phyloP scores from a whole-genome alignment of 2,113 vertebrate genomes.

The Platysternon megacephalum region DNA sequence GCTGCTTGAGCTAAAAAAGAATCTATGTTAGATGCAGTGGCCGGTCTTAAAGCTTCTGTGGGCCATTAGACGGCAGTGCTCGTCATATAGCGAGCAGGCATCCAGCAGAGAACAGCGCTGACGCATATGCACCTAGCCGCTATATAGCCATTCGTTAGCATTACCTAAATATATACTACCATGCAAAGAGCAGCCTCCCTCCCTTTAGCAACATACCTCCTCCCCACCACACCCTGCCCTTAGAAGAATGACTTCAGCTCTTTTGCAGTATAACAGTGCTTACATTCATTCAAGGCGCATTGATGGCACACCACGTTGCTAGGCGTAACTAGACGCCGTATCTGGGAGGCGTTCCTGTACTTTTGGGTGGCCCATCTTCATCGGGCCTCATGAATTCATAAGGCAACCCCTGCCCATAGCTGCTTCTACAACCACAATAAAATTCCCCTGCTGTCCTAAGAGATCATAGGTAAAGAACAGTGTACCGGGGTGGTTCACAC shows the following conservation, averaged over 20 bases:
- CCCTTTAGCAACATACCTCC: conserved; percentile 71
- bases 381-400: conserved; percentile 20
- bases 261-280: conserved; percentile 12
- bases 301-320: not conserved
- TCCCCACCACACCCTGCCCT: conserved; percentile 73
- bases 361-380: not conserved
- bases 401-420: conserved; percentile 71
- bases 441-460: conserved; percentile 47
- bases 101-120: conserved; percentile 67
- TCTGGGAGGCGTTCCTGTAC: conserved; percentile 51
- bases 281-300: not conserved
- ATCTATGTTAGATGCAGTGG: conserved; percentile 43
- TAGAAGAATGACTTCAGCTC: conserved; percentile 68
- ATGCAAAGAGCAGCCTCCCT: conserved; percentile 72
- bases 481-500: not conserved
- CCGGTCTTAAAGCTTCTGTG: conserved; percentile 53
- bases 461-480: conserved; percentile 64
- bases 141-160: conserved; percentile 70
- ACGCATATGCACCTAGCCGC: conserved; percentile 63
- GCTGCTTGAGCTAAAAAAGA: not conserved
- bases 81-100: conserved; percentile 42
- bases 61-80: conserved; percentile 67
- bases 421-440: conserved; percentile 58
- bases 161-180: conserved; percentile 72
- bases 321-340: conserved; percentile 36